Conservation (phyloP, 2,797 vertebrate genomes). For the Tenualosa ilisha region DNA sequence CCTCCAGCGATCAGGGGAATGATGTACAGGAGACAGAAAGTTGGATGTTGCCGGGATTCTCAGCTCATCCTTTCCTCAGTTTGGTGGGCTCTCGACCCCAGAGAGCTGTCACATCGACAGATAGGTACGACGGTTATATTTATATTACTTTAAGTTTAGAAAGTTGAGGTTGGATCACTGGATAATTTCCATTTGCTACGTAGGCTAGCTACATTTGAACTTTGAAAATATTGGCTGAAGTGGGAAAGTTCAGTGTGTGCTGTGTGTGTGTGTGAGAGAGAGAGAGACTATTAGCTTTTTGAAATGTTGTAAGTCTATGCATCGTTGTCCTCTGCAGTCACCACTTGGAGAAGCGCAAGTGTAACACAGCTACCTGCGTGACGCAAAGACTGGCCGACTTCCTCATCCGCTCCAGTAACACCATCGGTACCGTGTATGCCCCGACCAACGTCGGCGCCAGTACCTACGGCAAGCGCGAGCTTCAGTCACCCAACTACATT, state of each 20-base stretch:
- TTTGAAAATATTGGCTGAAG: too few species aligned
- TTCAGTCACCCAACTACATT: slow-evolving; percentile 59
- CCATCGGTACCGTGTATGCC: slow-evolving; percentile 74
- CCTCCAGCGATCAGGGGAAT: slow-evolving; percentile 66
- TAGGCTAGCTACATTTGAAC: too few species aligned
- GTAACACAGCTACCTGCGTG: slow-evolving; percentile 88
- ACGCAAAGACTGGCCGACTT: slow-evolving; percentile 90
- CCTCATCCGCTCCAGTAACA: slow-evolving; percentile 83
- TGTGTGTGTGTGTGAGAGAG: not conserved
- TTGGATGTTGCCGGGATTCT: slow-evolving; percentile 68
- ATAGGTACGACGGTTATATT: slow-evolving; percentile 66
- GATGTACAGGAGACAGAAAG: slow-evolving; percentile 62
- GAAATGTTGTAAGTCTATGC: not conserved
- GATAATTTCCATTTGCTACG: too few species aligned
- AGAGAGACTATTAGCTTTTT: too few species aligned
- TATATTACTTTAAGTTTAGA: not conserved
- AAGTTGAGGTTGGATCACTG: too few species aligned
- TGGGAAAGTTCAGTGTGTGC: too few species aligned
- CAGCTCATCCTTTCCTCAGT: slow-evolving; percentile 68
- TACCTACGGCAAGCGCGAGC: slow-evolving; percentile 85
- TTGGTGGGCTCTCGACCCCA: slow-evolving; percentile 62
- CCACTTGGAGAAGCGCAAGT: slow-evolving; percentile 83
- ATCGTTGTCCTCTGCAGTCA: slow-evolving; percentile 45
- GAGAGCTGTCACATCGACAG: slow-evolving; percentile 61
- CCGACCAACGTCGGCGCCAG: slow-evolving; percentile 87